Conservation (phyloP, 2,888 invertebrate genomes). For the Pterobdella sp. region DNA sequence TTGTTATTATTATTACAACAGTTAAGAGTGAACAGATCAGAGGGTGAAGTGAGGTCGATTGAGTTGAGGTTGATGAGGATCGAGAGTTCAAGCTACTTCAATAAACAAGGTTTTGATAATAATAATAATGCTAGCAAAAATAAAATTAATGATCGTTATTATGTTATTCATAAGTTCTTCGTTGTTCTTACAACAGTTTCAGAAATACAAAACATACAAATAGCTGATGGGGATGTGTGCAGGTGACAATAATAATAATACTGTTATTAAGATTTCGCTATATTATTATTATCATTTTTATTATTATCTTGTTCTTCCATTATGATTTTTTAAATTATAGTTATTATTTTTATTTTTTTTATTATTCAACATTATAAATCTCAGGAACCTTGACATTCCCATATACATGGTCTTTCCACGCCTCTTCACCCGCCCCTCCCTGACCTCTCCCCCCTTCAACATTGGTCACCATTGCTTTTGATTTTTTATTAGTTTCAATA, state of each 20-base stretch:
- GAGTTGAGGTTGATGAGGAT: conserved; percentile 87
- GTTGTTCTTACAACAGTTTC: conserved; percentile 67
- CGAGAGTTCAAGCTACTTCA: conserved; percentile 61
- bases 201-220: conserved; percentile 95
- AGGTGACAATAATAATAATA: too few species aligned
- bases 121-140: not conserved
- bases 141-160: not conserved
- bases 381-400: conserved; percentile 73
- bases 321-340: not conserved
- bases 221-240: conserved; percentile 82
- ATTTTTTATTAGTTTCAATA: too few species aligned
- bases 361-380: not conserved
- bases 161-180: not conserved
- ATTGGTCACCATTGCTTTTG: conserved; percentile 63
- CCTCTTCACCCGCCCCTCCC: conserved; percentile 85
- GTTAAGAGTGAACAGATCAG: conserved; percentile 50
- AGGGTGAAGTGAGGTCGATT: conserved; percentile 76
- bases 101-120: not conserved
- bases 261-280: too few species aligned
- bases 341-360: not conserved
- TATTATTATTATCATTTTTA: too few species aligned
- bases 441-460: conserved; percentile 83
- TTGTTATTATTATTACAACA: conserved; percentile 35
- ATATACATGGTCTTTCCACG: conserved; percentile 91
- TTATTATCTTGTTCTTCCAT: not conserved